Evolutionary conservation across 1,140 invertebrate species (phyloP).

Genomic region (Helicoverpa armigera): DNA sequence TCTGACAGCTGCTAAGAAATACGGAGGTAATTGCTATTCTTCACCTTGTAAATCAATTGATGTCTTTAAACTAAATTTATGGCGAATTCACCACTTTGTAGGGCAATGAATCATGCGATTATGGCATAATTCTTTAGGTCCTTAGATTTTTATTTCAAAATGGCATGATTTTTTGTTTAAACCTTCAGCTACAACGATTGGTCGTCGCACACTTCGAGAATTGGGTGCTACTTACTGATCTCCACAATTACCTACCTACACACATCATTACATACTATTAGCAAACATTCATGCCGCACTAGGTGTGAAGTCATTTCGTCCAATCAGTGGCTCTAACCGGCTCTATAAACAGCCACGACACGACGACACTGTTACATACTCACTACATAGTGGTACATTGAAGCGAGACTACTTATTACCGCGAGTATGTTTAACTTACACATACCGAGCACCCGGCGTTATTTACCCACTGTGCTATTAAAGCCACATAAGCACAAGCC

Average conservation of each 20-base stretch:
- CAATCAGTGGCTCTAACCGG: constrained; percentile 59
- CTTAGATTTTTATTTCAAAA: too few species aligned
- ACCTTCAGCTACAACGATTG: too few species aligned
- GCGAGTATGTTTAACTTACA: constrained; percentile 1
- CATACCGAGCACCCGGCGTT: constrained; percentile 3
- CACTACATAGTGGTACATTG: constrained; percentile 5
- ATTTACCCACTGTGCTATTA: constrained; percentile 5
- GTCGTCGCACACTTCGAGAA: neutral
- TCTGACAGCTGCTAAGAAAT: constrained; percentile 68
- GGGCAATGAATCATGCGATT: neutral
- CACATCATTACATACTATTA: constrained; percentile 34
- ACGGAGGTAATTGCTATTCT: constrained; percentile 60
- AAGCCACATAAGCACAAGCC: constrained; percentile 9
- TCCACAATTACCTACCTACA: constrained; percentile 17
- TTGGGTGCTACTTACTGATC: neutral
- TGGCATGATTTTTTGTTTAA: too few species aligned
- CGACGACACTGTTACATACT: constrained; percentile 13
- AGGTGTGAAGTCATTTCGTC: constrained; percentile 53
- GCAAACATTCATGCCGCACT: constrained; percentile 39
- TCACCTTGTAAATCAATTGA: constrained; percentile 64
- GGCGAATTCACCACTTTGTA: neutral
- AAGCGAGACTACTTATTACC: constrained; percentile 40
- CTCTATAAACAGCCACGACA: constrained; percentile 57
- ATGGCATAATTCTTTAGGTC: too few species aligned
- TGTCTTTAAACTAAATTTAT: constrained; percentile 28